These are phyloP conservation scores for Drosophila funebris DNA, from an alignment of 1,140 invertebrate genomes.

Conservation along the genomic window DNA sequence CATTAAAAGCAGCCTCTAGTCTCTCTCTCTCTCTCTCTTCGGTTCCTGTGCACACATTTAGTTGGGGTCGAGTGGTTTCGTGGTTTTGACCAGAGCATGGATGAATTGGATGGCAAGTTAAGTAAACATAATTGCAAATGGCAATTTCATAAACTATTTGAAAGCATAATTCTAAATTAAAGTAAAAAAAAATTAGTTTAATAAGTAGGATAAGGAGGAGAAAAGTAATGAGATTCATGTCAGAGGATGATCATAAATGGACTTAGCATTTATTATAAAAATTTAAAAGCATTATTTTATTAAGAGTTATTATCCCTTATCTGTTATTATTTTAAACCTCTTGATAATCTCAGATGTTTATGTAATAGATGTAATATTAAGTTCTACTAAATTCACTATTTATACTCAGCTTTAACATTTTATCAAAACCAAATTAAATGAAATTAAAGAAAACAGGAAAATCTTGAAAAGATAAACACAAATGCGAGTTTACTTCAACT, in stretches of 20 bases:
- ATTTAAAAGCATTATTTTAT: too few relatives aligned
- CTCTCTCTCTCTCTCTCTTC: not conserved
- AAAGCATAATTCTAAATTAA: not conserved
- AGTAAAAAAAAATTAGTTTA: too few relatives aligned
- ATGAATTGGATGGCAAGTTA: not conserved
- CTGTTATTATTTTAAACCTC: too few relatives aligned
- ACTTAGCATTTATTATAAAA: too few relatives aligned
- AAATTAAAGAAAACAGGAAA: not conserved
- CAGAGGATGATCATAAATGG: too few relatives aligned
- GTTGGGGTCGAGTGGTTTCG: not conserved
- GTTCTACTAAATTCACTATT: too few relatives aligned
- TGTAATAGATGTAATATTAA: too few relatives aligned
- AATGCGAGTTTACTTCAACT: not conserved
- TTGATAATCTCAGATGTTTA: too few relatives aligned
- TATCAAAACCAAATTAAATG: not conserved
- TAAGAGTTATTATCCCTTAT: too few relatives aligned
- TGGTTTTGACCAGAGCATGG: not conserved
- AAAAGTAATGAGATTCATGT: too few relatives aligned
- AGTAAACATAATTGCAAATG: conserved; percentile 3
- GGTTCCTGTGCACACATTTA: not conserved
- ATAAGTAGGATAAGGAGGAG: too few relatives aligned
- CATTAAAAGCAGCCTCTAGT: not conserved
- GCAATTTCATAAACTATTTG: not conserved
- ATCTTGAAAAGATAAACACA: not conserved
- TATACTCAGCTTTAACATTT: too few relatives aligned